A percentile compares a stretch with the other conserved stretches of the same genome.
Evolutionary conservation across 2,113 vertebrate genomes (phyloP).

Genomic region (Mixornis gularis): DNA sequence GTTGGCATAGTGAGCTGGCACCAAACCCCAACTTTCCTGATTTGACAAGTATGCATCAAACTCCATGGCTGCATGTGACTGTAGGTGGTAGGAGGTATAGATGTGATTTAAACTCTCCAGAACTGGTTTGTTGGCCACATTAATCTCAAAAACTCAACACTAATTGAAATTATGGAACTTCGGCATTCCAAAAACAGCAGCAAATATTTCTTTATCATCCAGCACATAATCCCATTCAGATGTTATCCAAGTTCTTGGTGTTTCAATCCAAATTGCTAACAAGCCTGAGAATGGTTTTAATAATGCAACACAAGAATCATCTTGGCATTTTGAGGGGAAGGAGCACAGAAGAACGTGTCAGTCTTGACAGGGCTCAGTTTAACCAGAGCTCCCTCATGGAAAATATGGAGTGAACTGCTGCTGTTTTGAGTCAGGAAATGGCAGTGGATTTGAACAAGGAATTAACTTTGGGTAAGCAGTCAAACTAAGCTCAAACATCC

Average conservation of each 20-base stretch:
- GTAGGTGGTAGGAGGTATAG: not conserved
- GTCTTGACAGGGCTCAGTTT: not conserved
- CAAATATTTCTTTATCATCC: not conserved
- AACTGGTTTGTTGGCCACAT: not conserved
- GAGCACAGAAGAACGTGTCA: fast-evolving
- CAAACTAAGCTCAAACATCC: not conserved
- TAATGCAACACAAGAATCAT: not conserved
- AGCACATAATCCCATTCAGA: not conserved
- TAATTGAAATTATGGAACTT: not conserved
- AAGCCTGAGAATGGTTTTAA: not conserved
- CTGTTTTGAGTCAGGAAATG: not conserved
- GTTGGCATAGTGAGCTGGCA: not conserved
- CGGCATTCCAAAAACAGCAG: not conserved
- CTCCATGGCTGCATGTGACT: not conserved
- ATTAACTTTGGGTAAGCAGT: not conserved
- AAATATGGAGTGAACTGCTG: not conserved
- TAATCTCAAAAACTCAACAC: not conserved
- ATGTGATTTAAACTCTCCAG: not conserved
- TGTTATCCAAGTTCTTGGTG: not conserved
- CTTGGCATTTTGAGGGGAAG: not conserved
- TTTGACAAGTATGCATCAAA: not conserved
- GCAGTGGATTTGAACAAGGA: not conserved
- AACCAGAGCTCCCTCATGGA: not conserved
- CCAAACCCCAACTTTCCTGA: not conserved
- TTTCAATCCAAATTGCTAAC: not conserved